These are phyloP conservation scores for Acrocera orbiculus DNA, from an alignment of 2,888 invertebrate species.

Conservation along the genomic window DNA sequence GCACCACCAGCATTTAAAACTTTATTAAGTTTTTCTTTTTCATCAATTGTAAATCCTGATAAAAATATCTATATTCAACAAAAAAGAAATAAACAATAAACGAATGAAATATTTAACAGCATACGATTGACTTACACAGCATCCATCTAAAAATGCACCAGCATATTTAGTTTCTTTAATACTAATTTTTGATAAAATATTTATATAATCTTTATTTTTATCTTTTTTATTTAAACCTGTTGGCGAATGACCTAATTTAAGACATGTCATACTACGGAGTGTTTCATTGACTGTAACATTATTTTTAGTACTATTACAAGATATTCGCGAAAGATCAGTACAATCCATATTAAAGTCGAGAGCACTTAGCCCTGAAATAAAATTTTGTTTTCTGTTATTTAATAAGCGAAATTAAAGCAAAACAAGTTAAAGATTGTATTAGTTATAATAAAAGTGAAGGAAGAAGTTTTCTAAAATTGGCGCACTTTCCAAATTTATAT, in stretches of 20 bases:
- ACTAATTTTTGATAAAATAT: conserved; percentile 34
- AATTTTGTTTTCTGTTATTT: no score
- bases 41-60: conserved; percentile 43
- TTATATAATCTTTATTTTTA: conserved; percentile 11
- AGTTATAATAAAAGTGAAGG: no score
- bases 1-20: conserved; percentile 68
- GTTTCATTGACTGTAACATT: conserved; percentile 10
- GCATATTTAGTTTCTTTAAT: conserved; percentile 49
- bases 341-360: conserved; percentile 23
- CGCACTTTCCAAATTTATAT: no score
- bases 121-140: conserved; percentile 43
- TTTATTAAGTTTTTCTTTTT: conserved; percentile 47
- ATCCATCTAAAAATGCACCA: conserved; percentile 76
- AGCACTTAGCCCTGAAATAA: conserved; percentile 9
- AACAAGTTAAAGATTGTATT: no score
- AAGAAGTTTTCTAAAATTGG: no score
- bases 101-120: not conserved
- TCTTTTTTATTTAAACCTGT: conserved; percentile 5
- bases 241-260: conserved; percentile 7
- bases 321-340: conserved; percentile 24
- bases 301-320: conserved; percentile 8
- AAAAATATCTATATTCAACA: conserved; percentile 40
- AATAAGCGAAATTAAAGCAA: no score
- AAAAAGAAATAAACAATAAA: conserved; percentile 5
- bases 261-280: not conserved